These are phyloP conservation scores for Genyomyrus donnyi DNA, from an alignment of 2,113 vertebrate genomes.

Conservation along the genomic window DNA sequence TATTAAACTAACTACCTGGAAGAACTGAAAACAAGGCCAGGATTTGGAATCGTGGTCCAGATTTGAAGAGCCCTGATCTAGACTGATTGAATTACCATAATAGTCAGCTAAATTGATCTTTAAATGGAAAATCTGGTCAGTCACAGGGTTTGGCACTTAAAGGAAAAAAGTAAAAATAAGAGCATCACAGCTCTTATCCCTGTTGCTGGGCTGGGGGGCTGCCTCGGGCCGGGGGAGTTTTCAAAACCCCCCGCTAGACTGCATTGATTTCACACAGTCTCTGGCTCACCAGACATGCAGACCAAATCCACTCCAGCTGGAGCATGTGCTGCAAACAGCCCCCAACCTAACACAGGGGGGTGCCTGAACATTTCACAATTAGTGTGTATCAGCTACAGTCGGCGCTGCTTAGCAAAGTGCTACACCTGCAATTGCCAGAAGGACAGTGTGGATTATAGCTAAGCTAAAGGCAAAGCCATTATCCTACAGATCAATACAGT, in stretches of 20 bases:
- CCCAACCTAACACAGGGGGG: not conserved
- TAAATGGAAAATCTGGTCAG: not conserved
- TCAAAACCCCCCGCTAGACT: not conserved
- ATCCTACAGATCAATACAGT: not conserved
- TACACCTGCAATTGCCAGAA: not conserved
- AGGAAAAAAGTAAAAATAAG: not conserved
- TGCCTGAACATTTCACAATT: not conserved
- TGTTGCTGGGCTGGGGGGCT: not conserved
- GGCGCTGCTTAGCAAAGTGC: not conserved
- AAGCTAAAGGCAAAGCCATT: not conserved
- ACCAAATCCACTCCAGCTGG: not conserved
- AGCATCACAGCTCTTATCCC: not conserved
- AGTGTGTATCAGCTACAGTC: not conserved
- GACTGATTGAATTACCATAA: not conserved
- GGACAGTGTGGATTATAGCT: not conserved
- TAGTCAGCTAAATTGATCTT: not conserved
- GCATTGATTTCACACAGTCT: not conserved
- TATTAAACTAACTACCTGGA: no score
- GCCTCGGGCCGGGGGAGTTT: not conserved
- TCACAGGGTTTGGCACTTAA: not conserved
- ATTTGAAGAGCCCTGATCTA: not conserved
- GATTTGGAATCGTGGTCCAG: no score
- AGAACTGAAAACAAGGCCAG: no score
- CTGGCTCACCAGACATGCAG: not conserved
- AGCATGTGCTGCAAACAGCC: not conserved